Evolutionary conservation across 2,113 vertebrate species (phyloP).

Genomic region (Ctenodactylus gundi): DNA sequence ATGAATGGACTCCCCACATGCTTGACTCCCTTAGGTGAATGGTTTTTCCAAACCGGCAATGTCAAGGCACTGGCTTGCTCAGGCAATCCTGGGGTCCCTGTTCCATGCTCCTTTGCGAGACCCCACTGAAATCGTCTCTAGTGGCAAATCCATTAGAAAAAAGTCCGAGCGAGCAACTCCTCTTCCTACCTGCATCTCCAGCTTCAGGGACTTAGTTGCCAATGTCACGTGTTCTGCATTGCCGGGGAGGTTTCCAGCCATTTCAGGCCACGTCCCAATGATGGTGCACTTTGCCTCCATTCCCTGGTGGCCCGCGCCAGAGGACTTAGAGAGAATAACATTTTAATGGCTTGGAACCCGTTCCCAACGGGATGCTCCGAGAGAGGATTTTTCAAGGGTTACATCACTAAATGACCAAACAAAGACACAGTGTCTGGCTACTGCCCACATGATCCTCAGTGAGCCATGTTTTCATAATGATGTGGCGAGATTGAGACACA

Average conservation of each 20-base stretch:
- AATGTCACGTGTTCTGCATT: background rate
- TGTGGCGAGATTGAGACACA: background rate
- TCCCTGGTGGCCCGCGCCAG: background rate
- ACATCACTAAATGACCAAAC: slow-evolving; percentile 68
- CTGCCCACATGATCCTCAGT: slow-evolving; percentile 40
- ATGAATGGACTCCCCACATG: too few species aligned
- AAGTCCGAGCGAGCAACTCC: background rate
- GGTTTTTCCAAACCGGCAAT: background rate
- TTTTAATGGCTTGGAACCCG: slow-evolving; percentile 61
- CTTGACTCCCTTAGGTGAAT: background rate
- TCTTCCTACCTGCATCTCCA: background rate
- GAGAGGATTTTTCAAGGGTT: slow-evolving; percentile 58
- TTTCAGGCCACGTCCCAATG: background rate
- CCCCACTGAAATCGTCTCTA: background rate
- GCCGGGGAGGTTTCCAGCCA: background rate
- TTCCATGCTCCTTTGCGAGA: background rate
- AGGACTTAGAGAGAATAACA: slow-evolving; percentile 47
- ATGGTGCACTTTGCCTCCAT: background rate
- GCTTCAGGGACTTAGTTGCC: background rate
- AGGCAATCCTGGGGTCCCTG: background rate
- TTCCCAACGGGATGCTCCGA: slow-evolving; percentile 64
- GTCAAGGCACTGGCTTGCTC: background rate
- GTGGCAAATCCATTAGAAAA: background rate
- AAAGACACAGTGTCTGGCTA: slow-evolving; percentile 68
- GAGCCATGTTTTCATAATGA: slow-evolving; percentile 45